Percentiles rank a stretch among this genome's conserved stretches.
These are phyloP conservation scores for Orycteropus afer DNA, from an alignment of 2,113 vertebrate genomes.

Conservation along the genomic window DNA sequence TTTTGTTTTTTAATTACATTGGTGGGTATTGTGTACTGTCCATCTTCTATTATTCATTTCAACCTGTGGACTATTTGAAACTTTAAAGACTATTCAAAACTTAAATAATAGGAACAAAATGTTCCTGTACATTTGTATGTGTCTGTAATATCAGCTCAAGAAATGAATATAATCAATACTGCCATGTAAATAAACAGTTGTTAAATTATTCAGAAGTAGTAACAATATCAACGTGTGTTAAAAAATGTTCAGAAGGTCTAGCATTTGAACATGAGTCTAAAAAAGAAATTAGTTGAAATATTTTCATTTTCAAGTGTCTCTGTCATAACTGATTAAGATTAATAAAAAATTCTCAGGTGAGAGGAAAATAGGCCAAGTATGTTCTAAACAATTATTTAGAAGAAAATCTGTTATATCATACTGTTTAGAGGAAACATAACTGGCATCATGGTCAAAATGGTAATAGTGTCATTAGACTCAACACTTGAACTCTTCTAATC, in stretches of 20 bases:
- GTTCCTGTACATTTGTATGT: background rate
- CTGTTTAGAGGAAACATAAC: background rate
- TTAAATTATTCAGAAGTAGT: slow-evolving; percentile 78
- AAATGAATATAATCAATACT: slow-evolving; percentile 69
- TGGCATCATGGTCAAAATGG: slow-evolving; percentile 7
- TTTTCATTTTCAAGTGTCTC: slow-evolving; percentile 27
- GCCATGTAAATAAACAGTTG: slow-evolving; percentile 63
- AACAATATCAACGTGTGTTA: slow-evolving; percentile 74
- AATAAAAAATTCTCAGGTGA: slow-evolving; percentile 54
- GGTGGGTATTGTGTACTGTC: background rate
- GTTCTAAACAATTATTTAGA: slow-evolving; percentile 24
- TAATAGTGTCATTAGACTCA: background rate
- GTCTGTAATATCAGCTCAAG: background rate
- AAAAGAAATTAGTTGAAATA: background rate
- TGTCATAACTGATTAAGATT: slow-evolving; percentile 13
- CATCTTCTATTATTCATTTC: slow-evolving; percentile 19
- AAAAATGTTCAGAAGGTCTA: slow-evolving; percentile 64
- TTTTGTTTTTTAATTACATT: background rate
- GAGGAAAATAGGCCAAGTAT: background rate
- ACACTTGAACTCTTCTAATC: background rate
- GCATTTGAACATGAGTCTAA: background rate
- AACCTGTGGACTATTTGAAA: slow-evolving; percentile 72
- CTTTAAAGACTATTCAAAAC: slow-evolving; percentile 70
- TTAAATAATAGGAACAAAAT: slow-evolving; percentile 1
- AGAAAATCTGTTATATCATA: background rate